Evolutionary conservation across 2,797 vertebrate species (phyloP).

Genomic region (Chanos chanos): DNA sequence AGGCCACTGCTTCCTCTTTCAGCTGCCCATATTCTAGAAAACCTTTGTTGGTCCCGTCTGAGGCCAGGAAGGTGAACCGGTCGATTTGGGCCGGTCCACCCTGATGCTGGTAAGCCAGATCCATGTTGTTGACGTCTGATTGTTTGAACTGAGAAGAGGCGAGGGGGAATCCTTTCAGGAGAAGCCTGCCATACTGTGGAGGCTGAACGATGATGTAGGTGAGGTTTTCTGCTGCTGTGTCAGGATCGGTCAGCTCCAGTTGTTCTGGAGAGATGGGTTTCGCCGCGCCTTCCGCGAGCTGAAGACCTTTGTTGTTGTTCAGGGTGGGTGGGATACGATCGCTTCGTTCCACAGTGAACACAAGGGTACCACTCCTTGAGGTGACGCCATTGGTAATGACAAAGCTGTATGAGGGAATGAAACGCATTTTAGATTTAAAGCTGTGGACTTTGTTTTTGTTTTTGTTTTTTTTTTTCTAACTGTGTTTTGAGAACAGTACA

Average conservation of each 20-base stretch:
- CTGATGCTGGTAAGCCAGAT: conserved; percentile 61
- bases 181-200: conserved; percentile 59
- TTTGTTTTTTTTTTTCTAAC: neutral
- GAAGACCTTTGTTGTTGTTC: conserved; percentile 57
- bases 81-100: conserved; percentile 47
- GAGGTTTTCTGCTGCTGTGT: conserved; percentile 60
- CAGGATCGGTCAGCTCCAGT: conserved; percentile 66
- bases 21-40: conserved; percentile 70
- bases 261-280: conserved; percentile 48
- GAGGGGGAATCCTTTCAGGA: conserved; percentile 51
- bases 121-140: conserved; percentile 59
- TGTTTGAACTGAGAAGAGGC: conserved; percentile 59
- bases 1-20: conserved; percentile 59
- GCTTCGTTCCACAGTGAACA: conserved; percentile 56
- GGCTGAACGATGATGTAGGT: conserved; percentile 54
- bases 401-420: conserved; percentile 61
- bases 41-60: conserved; percentile 59
- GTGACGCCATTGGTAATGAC: conserved; percentile 64
- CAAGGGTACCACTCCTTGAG: conserved; percentile 51
- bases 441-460: neutral
- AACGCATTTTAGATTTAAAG: neutral
- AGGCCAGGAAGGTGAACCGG: conserved; percentile 67
- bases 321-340: conserved; percentile 64
- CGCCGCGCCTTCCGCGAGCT: conserved; percentile 48
- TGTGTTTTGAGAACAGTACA: too few species aligned